phyloP scores from a whole-genome alignment of 1,140 invertebrate species.

The Brachionus koreanus region DNA sequence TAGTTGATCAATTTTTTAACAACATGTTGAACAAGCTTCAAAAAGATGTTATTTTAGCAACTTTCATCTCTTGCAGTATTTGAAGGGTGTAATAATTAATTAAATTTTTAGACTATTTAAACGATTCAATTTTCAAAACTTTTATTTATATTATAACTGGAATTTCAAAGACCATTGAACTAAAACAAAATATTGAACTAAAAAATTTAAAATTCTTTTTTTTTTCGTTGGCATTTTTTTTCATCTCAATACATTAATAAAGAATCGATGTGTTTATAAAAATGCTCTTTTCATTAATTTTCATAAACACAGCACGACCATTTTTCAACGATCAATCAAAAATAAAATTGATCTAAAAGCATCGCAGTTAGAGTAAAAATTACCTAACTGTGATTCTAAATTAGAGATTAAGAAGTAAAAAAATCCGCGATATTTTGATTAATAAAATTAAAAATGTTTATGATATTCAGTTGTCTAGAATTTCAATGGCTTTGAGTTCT shows the following conservation, averaged over 20 bases:
- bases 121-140: background rate
- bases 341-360: background rate
- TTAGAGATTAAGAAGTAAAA: constrained; percentile 28
- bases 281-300: constrained; percentile 45
- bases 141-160: background rate
- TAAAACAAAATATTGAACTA: constrained; percentile 18
- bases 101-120: too few relatives aligned
- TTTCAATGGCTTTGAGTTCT: constrained; percentile 78
- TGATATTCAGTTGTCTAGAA: constrained; percentile 50
- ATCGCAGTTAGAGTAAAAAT: constrained; percentile 13
- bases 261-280: constrained; percentile 45
- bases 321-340: background rate
- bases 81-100: too few relatives aligned
- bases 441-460: background rate
- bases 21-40: too few relatives aligned
- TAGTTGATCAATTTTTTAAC: too few relatives aligned
- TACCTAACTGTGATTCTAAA: constrained; percentile 24
- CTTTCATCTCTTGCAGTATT: too few relatives aligned
- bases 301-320: constrained; percentile 45
- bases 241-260: constrained; percentile 25
- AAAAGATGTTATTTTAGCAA: too few relatives aligned
- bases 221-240: background rate
- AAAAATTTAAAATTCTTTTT: background rate
- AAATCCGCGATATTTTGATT: background rate
- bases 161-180: constrained; percentile 35